Base-by-base conservation (phyloP, 2,113 vertebrate species). In the Pan paniscus region DNA sequence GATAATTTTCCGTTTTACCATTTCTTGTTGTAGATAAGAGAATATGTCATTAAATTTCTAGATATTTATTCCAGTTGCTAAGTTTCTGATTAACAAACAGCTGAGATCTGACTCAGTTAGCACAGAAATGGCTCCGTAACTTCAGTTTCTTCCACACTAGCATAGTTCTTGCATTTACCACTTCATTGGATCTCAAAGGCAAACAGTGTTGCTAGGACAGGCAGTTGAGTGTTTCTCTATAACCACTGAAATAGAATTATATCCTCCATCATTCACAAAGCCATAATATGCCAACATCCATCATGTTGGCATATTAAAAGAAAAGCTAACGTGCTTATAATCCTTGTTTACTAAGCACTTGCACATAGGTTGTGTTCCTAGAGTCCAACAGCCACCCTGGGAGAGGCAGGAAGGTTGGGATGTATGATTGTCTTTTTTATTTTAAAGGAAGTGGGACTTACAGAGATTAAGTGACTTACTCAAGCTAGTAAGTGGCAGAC, bases 81-180 rank as follows among this genome's bases (percentile, higher is more conserved):
- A 68, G 48, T 89, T 95, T 89, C 81, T 55, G 52, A 79, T 85
- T 70, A 96, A 61, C 64, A 64, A 64, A n/a, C 27, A 96, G 89
- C 95, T 97, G 88, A 95, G 95, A 93, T 78, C 96, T 96, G 96
- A 14, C 86, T 92, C 97, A 98, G 82, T 98, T 96, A 97, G 67
- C 81, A 97, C 87, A 97, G 61, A 93, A 83, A 43, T 80, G 90
- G 30, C 48, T 98, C 92, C 4, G 16, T 93, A 95, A 84, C 84
- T 98, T 97, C 97, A 96, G 95, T 25, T 97, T 89, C 91, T 85
- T 32, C 27, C 61, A 75, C 78, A 72, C n/a, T 86, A 46, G 93
- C 86, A 83, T 93, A 97, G 96, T 98, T 98, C 97, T 98, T 97
- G 89, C 81, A 97, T 97, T 98, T 97, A 96, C 88, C 23, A 81